Evolutionary conservation across 2,888 invertebrate genomes (phyloP), one percentile per base, ranked within the genome.

Genomic region (Busseola fusca): DNA sequence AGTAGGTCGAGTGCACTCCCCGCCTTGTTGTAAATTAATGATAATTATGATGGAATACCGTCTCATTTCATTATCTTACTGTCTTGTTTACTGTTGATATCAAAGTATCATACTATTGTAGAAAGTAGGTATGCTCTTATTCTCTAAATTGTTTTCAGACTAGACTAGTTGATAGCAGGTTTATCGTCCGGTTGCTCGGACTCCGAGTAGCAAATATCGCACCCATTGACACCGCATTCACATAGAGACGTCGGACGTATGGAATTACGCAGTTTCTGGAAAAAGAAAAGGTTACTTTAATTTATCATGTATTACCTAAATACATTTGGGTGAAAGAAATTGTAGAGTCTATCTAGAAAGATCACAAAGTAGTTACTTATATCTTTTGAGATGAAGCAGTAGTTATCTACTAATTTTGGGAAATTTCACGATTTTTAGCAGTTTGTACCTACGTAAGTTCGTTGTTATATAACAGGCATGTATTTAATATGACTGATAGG

Each of bases 151-250:
- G 74, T 84, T 83, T 83, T 84, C 82, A 82, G 92, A 92, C 92
- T 94, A 94, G 91, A 92, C 92, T 94, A 94, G 91, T 91, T 91
- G 77, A 95, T 93, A 84, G 91, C 92, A 63, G 92, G 88, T 89
- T 95, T 95, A 85, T 95, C 94, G 72, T 95, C 95, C 45, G 93
- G 91, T 40, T 89, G 87, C 62, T 95, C 95, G 21, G 95, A 95
- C 40, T 95, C 95, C 42, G 95, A 95, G 84, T 90, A 94, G 89
- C 95, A 95, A 76, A 94, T 92, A 84, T 98, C 97, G 90, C 98
- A 98, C 95, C 98, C 97, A 88, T 97, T 96, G 82, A 97, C 97
- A 27, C 97, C 97, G 87, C 98, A 98, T 86, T 97, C 97, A 87
- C 97, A 97, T 83, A 98, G 96, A 77, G 94, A 93, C 54, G 97